phyloP scores from a whole-genome alignment of 1,140 invertebrate genomes.

The Lasioglossum albipes region DNA sequence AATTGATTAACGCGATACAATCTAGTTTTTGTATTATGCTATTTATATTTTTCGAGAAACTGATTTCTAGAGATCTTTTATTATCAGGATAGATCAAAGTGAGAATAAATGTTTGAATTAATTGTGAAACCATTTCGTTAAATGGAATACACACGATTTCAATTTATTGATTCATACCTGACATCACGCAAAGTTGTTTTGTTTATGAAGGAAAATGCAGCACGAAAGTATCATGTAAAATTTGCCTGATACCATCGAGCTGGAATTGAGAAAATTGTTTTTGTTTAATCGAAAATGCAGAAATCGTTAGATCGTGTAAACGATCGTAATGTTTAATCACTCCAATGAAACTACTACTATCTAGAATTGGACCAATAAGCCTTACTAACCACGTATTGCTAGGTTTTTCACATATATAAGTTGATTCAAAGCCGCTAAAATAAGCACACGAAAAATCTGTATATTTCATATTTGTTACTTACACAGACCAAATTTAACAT shows the following conservation, averaged over 20 bases:
- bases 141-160: neutral
- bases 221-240: neutral
- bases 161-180: conserved; percentile 10
- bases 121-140: neutral
- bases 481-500: conserved; percentile 49
- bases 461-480: conserved; percentile 51
- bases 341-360: conserved; percentile 43
- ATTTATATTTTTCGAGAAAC: neutral
- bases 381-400: conserved; percentile 56
- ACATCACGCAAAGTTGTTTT: neutral
- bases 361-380: conserved; percentile 67
- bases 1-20: conserved; percentile 20
- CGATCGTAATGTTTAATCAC: conserved; percentile 38
- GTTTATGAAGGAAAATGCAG: neutral
- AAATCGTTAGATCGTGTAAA: neutral
- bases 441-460: conserved; percentile 57
- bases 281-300: neutral
- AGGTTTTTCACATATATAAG: conserved; percentile 51
- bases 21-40: conserved; percentile 6
- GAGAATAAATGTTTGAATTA: conserved; percentile 15
- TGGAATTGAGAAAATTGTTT: neutral
- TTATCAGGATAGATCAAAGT: neutral
- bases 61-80: neutral
- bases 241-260: neutral
- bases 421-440: conserved; percentile 63